phyloP scores from a whole-genome alignment of 35 echinoderm and acorn worm species.

The Eucidaris tribuloides region DNA sequence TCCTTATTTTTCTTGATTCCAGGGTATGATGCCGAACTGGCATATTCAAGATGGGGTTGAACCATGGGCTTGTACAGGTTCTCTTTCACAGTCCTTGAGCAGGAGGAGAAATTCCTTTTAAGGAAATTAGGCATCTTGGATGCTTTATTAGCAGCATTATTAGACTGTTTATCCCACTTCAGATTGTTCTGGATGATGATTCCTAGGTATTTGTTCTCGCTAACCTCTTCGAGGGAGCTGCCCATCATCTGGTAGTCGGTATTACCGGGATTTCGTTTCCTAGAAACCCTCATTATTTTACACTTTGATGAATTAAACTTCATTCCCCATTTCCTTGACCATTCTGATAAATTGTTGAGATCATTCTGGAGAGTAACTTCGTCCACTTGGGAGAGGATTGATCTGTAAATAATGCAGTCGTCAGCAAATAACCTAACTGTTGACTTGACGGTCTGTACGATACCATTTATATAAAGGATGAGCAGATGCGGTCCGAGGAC shows the following conservation, averaged over 20 bases:
- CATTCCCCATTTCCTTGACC: neutral
- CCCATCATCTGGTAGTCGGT: constrained; percentile 29
- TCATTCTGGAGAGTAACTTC: neutral
- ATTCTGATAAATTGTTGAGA: neutral
- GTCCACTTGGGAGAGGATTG: neutral
- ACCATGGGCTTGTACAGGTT: neutral
- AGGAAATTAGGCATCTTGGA: no score
- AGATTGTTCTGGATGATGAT: constrained; percentile 43
- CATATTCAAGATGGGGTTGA: constrained; percentile 16
- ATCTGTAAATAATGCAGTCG: neutral
- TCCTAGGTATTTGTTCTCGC: constrained; percentile 26
- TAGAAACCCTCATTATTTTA: constrained; percentile 35
- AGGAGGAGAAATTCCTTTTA: neutral
- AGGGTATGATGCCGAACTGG: constrained; percentile 11
- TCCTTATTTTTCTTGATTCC: constrained; percentile 1
- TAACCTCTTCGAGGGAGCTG: constrained; percentile 3
- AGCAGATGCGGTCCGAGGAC: constrained; percentile 11
- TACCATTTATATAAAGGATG: constrained; percentile 16
- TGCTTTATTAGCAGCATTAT: neutral
- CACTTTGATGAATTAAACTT: neutral
- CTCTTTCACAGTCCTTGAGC: constrained; percentile 29
- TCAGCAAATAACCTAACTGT: neutral
- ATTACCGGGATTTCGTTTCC: constrained; percentile 29
- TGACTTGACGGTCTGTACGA: neutral
- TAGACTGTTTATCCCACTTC: neutral